These are phyloP conservation scores for Ditylenchus dipsaci DNA, from an alignment of 1,140 invertebrate species.

Conservation along the genomic window DNA sequence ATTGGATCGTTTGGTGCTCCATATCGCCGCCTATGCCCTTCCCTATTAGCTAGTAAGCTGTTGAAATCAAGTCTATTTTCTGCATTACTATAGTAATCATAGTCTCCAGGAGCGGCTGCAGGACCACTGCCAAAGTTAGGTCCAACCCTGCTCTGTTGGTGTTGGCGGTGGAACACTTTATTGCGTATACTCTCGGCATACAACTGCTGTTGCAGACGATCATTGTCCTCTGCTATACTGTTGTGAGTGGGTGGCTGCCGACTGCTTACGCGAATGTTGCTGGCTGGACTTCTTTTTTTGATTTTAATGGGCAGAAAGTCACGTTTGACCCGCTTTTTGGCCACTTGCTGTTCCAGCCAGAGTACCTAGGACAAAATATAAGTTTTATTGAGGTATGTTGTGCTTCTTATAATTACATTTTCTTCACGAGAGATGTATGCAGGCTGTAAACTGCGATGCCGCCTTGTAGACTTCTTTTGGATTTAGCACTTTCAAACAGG, in stretches of 20 bases:
- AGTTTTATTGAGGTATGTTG: background rate
- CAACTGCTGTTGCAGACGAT: background rate
- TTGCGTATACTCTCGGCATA: background rate
- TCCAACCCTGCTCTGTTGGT: background rate
- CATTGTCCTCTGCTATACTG: background rate
- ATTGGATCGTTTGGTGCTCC: slow-evolving; percentile 52
- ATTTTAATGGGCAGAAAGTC: slow-evolving; percentile 64
- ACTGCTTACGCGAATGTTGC: background rate
- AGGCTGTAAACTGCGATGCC: slow-evolving; percentile 22
- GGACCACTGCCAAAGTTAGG: background rate
- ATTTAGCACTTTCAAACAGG: slow-evolving; percentile 30
- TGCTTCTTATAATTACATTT: slow-evolving; percentile 27
- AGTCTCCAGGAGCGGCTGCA: background rate
- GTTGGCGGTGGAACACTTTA: background rate
- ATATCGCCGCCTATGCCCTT: slow-evolving; percentile 21
- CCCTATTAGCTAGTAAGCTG: background rate
- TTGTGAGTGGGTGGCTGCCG: background rate
- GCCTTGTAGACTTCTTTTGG: slow-evolving; percentile 21
- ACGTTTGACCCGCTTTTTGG: slow-evolving; percentile 78
- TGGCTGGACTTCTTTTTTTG: background rate
- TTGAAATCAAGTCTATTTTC: slow-evolving; percentile 1
- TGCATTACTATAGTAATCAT: background rate
- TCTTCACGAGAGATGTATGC: slow-evolving; percentile 19
- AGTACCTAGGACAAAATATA: slow-evolving; percentile 69
- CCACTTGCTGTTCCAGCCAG: slow-evolving; percentile 89